Percentiles rank a stretch among this genome's conserved stretches.
Evolutionary conservation across 1,140 invertebrate genomes (phyloP).

Genomic region (Megathymus violae): DNA sequence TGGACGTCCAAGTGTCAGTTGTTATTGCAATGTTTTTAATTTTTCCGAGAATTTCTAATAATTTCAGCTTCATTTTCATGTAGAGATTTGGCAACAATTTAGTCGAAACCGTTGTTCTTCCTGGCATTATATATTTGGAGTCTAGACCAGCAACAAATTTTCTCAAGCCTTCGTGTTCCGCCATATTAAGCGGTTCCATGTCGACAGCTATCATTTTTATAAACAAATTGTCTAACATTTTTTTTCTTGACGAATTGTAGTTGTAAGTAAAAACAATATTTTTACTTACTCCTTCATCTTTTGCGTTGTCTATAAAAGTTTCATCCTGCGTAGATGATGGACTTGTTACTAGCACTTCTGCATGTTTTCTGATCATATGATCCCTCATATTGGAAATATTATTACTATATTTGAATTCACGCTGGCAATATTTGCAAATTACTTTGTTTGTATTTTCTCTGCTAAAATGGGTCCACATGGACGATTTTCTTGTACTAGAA

Average conservation of each 20-base stretch:
- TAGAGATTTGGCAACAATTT: neutral
- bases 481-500: neutral
- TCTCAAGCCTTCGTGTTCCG: neutral
- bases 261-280: neutral
- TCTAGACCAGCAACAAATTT: neutral
- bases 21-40: no score
- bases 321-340: neutral
- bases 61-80: neutral
- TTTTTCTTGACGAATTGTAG: neutral
- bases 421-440: neutral
- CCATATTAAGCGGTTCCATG: neutral
- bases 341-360: neutral
- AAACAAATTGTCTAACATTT: neutral
- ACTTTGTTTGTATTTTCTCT: neutral
- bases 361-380: neutral
- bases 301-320: neutral
- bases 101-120: neutral
- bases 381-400: neutral
- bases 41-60: neutral
- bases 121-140: neutral
- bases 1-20: no score
- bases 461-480: neutral
- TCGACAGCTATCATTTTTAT: neutral
- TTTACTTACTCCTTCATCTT: neutral
- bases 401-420: neutral